Evolutionary conservation across 2,888 invertebrate species (phyloP).

Genomic region (Sinodicranocentrus sp.): DNA sequence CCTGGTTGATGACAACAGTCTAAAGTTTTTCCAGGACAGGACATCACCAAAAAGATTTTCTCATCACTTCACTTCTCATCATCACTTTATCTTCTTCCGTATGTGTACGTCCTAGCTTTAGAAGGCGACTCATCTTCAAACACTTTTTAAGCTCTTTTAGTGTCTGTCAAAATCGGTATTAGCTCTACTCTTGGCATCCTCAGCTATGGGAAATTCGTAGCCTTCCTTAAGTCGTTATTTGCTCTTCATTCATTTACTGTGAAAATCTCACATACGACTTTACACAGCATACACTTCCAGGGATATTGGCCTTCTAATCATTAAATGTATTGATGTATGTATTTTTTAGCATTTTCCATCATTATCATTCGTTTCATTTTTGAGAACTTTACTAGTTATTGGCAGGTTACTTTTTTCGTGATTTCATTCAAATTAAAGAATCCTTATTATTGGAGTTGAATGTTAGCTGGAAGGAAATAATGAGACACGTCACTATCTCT

Average conservation of each 20-base stretch:
- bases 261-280: neutral
- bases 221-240: conserved; percentile 36
- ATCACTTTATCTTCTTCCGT: neutral
- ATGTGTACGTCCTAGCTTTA: conserved; percentile 8
- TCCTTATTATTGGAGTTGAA: too few relatives aligned
- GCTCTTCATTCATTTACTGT: conserved; percentile 30
- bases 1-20: conserved; percentile 41
- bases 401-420: too few relatives aligned
- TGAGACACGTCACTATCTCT: too few relatives aligned
- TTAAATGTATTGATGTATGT: too few relatives aligned
- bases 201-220: conserved; percentile 61
- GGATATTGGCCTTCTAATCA: neutral
- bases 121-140: conserved; percentile 51
- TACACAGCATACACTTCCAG: neutral
- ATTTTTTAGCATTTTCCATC: too few relatives aligned
- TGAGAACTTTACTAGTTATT: too few relatives aligned
- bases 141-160: conserved; percentile 64
- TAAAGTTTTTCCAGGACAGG: too few relatives aligned
- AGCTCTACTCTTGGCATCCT: conserved; percentile 52
- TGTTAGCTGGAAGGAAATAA: too few relatives aligned
- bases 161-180: conserved; percentile 65
- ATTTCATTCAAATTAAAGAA: too few relatives aligned
- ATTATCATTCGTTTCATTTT: too few relatives aligned
- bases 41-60: conserved; percentile 38
- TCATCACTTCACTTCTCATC: conserved; percentile 10